Evolutionary conservation across 1,140 invertebrate species (phyloP).

Genomic region (Trissolcus basalis): DNA sequence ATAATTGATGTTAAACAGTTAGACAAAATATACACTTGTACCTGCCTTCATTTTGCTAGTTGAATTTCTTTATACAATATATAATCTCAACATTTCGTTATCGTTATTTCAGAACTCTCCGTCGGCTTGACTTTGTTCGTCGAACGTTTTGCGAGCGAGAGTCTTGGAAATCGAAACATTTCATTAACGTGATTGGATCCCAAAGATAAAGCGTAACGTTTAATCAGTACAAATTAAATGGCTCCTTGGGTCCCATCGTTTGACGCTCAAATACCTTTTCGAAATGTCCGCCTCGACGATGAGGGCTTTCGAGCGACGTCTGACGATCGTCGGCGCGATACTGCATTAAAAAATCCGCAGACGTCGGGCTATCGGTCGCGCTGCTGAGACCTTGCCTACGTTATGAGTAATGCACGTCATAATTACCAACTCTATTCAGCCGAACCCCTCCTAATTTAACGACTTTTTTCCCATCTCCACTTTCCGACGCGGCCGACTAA

Average conservation of each 20-base stretch:
- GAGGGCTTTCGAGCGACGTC: slow-evolving; percentile 11
- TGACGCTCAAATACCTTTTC: slow-evolving; percentile 33
- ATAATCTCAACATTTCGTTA: neutral
- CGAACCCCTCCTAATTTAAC: slow-evolving; percentile 66
- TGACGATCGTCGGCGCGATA: slow-evolving; percentile 28
- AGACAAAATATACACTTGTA: slow-evolving; percentile 35
- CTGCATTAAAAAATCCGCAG: slow-evolving; percentile 44
- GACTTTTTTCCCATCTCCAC: slow-evolving; percentile 61
- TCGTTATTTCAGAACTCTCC: neutral
- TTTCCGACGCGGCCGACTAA: slow-evolving; percentile 59
- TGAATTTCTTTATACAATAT: slow-evolving; percentile 14
- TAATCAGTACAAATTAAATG: slow-evolving; percentile 33
- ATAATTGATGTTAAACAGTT: slow-evolving; percentile 51
- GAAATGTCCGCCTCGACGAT: slow-evolving; percentile 33
- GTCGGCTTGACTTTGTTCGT: too few relatives aligned
- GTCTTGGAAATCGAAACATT: slow-evolving; percentile 2
- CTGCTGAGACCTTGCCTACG: slow-evolving; percentile 48
- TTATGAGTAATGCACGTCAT: slow-evolving; percentile 70
- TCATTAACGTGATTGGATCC: slow-evolving; percentile 13
- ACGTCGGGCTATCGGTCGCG: slow-evolving; percentile 40
- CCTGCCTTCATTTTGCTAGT: slow-evolving; percentile 11
- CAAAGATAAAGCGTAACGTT: slow-evolving; percentile 25
- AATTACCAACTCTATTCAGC: slow-evolving; percentile 68
- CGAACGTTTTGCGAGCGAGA: too few relatives aligned
- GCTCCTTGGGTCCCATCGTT: slow-evolving; percentile 31